These are phyloP conservation scores for Byasa hedistus DNA, from an alignment of 2,888 invertebrate species.

Conservation along the genomic window DNA sequence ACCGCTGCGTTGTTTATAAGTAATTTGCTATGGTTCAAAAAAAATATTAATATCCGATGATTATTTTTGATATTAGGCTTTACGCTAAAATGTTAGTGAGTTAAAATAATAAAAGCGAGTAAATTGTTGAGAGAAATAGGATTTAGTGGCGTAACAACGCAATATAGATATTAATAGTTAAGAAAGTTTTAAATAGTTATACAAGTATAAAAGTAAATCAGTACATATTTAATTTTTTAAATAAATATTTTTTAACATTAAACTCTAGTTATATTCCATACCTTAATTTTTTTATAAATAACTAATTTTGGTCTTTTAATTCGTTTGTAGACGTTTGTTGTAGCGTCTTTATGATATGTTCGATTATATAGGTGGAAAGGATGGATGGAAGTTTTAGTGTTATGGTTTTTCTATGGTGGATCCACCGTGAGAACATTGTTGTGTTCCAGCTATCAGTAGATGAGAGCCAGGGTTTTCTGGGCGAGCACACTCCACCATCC, in stretches of 20 bases:
- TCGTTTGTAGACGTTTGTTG: neutral
- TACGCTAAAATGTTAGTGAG: constrained; percentile 17
- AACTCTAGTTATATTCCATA: too few relatives aligned
- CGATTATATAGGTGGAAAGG: neutral
- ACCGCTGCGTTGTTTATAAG: neutral
- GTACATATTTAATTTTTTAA: too few relatives aligned
- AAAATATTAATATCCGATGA: constrained; percentile 3
- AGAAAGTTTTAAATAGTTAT: neutral
- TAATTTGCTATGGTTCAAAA: constrained; percentile 3
- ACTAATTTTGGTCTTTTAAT: constrained; percentile 1
- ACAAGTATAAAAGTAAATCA: neutral
- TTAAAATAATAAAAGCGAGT: constrained; percentile 2
- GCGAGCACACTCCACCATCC: too few relatives aligned
- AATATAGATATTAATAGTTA: neutral
- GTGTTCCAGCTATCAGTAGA: too few relatives aligned
- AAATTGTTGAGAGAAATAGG: constrained; percentile 30
- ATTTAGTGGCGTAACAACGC: constrained; percentile 19
- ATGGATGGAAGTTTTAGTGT: too few relatives aligned
- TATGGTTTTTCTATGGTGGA: too few relatives aligned
- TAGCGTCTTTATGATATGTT: neutral
- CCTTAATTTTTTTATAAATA: too few relatives aligned
- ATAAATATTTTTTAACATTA: too few relatives aligned
- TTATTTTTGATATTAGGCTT: constrained; percentile 29
- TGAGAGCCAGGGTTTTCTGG: too few relatives aligned
- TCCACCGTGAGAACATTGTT: too few relatives aligned